Evolutionary conservation across 2,113 vertebrate genomes (phyloP).

Genomic region (Cryptotis parvus): DNA sequence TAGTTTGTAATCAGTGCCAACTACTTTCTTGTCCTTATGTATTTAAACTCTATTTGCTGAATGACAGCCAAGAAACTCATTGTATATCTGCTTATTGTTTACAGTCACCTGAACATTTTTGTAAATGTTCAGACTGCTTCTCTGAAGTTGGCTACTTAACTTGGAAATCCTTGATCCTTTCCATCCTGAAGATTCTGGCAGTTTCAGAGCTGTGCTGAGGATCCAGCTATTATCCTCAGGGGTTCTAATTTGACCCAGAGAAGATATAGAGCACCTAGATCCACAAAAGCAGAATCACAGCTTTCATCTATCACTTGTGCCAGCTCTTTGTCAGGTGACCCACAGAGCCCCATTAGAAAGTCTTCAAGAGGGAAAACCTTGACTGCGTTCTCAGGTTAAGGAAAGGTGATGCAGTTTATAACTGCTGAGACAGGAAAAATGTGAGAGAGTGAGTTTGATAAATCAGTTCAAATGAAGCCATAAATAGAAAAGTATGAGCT

Average conservation of each 20-base stretch:
- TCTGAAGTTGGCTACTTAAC: slow-evolving; percentile 29
- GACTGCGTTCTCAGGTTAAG: slow-evolving; percentile 67
- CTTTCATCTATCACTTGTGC: background rate
- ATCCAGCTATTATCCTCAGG: background rate
- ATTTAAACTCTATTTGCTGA: slow-evolving; percentile 61
- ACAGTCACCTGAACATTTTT: slow-evolving; percentile 56
- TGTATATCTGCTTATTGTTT: slow-evolving; percentile 54
- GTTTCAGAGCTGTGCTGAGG: slow-evolving; percentile 21
- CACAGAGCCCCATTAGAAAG: slow-evolving; percentile 47
- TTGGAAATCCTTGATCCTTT: slow-evolving; percentile 43
- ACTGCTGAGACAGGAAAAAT: background rate
- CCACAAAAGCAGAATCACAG: slow-evolving; percentile 23
- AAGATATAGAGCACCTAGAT: background rate
- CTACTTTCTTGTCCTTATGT: slow-evolving; percentile 42
- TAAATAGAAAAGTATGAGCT: background rate
- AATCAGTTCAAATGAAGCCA: slow-evolving; percentile 37
- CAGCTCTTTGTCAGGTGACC: slow-evolving; percentile 30
- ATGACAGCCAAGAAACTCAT: slow-evolving; percentile 54
- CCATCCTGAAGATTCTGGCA: slow-evolving; percentile 55
- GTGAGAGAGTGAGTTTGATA: background rate
- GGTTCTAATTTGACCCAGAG: slow-evolving; percentile 59
- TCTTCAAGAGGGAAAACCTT: slow-evolving; percentile 22
- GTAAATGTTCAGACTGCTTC: slow-evolving; percentile 48
- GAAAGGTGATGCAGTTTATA: slow-evolving; percentile 49
- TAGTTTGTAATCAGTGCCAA: slow-evolving; percentile 50